A percentile compares a stretch with the other conserved stretches of the same genome.
Conservation (phyloP, 2,113 vertebrate genomes). For the Xenotilapia longispinis region DNA sequence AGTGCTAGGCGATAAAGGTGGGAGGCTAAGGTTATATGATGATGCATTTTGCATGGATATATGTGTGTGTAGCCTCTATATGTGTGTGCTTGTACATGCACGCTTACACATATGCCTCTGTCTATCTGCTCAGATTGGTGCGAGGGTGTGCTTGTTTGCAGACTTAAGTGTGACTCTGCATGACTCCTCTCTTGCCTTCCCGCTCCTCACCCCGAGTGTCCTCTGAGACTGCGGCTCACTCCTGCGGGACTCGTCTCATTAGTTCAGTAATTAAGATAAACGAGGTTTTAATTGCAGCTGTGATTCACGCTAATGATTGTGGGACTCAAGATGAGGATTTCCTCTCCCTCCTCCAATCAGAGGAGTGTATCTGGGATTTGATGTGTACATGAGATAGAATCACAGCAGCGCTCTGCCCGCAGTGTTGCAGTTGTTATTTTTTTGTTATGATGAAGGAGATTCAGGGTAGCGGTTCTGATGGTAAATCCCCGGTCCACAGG, state of each 20-base stretch:
- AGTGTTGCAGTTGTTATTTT: conserved; percentile 15
- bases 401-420: not conserved
- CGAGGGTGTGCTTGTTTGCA: conserved; percentile 31
- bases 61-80: not conserved
- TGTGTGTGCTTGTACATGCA: not conserved
- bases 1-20: conserved; percentile 35
- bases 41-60: not conserved
- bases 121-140: conserved; percentile 18
- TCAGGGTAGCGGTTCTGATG: not conserved
- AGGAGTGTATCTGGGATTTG: conserved; percentile 48
- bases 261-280: conserved; percentile 82
- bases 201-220: conserved; percentile 45
- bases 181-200: not conserved
- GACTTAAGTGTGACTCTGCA: conserved; percentile 26
- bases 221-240: conserved; percentile 55
- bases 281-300: conserved; percentile 75
- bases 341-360: conserved; percentile 53
- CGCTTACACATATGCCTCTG: not conserved
- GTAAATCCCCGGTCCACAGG: not conserved
- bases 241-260: conserved; percentile 76
- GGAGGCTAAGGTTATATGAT: conserved; percentile 21
- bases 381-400: conserved; percentile 37
- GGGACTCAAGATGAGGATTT: conserved; percentile 64
- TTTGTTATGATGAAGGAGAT: conserved; percentile 26
- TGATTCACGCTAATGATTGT: conserved; percentile 73